Evolutionary conservation across 64 coral and sea anemone genomes (phyloP), one percentile per base, ranked within the genome.

Genomic region (Anthopleura sola): DNA sequence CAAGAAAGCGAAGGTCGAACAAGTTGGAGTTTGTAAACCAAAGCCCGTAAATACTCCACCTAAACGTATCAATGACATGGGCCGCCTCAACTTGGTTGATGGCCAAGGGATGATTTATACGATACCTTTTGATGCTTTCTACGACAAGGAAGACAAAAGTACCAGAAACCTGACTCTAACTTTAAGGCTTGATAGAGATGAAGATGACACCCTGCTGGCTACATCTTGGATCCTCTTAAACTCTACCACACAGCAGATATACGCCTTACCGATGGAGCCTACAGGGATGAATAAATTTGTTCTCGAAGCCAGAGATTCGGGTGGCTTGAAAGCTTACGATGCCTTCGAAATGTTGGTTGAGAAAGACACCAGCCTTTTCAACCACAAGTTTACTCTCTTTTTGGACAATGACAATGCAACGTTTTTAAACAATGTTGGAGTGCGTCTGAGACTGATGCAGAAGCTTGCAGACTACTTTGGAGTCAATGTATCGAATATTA

Each of bases 211-310:
- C 15, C 82, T 97, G 55, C 75, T 97, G 8, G 37, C 78, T 14
- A 90, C 94, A 10, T 97, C 94, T 24, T 97, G 94, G 94, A 97
- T 97, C 46, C 85, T 97, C 18, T 39, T 97, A 23, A 97, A 97
- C 85, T 92, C 91, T n/a, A 90, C 90, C 5, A 75, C 49, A 5
- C 94, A 97, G 78, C 83, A 97, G 47, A 97, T 97, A 53, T 92
- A 90, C 80, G 94, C 90, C 49, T 58, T 97, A 2, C 94, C 94
- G 15, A 83, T 86, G 87, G 51, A 90, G 4, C 48, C 79, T 34
- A 82, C 89, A 51, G 86, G 88, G 38, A 19, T 84, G 11, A 83
- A 97, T 26, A 89, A 92, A 68, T 85, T 97, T 87, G 81, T 97
- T 51, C 36, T 97, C 50, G 85, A 75, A 37, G 94, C 87, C 1